Conservation (phyloP, 2,888 invertebrate genomes). For the Clostera curtula region DNA sequence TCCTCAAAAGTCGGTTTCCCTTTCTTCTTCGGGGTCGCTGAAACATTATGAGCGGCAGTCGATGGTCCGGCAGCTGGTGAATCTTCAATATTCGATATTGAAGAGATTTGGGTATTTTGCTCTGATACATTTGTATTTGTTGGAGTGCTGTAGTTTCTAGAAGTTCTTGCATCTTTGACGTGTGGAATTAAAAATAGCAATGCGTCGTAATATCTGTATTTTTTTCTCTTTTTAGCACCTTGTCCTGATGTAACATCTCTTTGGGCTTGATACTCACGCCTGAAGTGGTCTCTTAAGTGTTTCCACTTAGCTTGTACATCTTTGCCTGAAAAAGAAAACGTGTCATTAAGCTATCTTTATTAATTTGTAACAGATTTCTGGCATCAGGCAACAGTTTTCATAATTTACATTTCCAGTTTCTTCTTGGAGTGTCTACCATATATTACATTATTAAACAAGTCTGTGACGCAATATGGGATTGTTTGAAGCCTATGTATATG, state of each 20-base stretch:
- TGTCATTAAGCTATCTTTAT: too few species aligned
- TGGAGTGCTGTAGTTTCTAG: conserved; percentile 10
- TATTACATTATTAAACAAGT: conserved; percentile 12
- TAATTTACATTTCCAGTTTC: conserved; percentile 10
- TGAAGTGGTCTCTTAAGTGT: conserved; percentile 13
- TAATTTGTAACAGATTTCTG: conserved; percentile 13
- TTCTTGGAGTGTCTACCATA: conserved; percentile 11
- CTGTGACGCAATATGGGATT: conserved; percentile 6
- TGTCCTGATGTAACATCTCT: conserved; percentile 3
- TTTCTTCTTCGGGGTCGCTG: too few species aligned
- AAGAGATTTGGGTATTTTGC: too few species aligned
- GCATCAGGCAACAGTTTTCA: conserved; percentile 12
- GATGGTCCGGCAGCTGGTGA: too few species aligned
- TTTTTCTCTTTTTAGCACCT: conserved; percentile 11
- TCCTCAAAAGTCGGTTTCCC: too few species aligned
- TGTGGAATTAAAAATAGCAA: conserved; percentile 15
- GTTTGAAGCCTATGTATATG: conserved; percentile 7
- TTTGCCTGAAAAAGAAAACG: conserved; percentile 8
- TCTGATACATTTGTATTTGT: too few species aligned
- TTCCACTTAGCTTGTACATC: conserved; percentile 12
- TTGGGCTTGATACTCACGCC: conserved; percentile 11
- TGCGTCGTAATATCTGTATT: conserved; percentile 14
- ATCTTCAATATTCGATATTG: too few species aligned
- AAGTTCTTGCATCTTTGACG: conserved; percentile 7
- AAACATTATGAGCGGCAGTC: too few species aligned